Conservation (phyloP, 2,888 invertebrate genomes). For the Sycophila texana region DNA sequence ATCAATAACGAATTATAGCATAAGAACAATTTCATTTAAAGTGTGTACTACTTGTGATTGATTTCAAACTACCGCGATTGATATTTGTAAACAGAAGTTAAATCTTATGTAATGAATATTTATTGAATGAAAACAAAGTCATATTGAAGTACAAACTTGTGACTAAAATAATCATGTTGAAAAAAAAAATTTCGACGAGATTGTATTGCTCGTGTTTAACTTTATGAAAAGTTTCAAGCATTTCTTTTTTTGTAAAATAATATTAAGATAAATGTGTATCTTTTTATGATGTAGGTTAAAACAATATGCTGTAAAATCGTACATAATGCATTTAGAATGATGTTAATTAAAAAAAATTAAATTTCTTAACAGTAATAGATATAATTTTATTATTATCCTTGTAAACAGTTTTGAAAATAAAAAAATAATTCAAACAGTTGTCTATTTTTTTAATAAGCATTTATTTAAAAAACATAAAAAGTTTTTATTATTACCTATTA, state of each 20-base stretch:
- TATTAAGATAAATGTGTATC: conserved; percentile 50
- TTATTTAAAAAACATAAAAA: conserved; percentile 41
- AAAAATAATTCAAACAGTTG: background rate
- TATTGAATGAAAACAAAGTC: conserved; percentile 43
- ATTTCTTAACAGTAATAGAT: conserved; percentile 39
- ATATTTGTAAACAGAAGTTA: conserved; percentile 24
- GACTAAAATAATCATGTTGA: conserved; percentile 43
- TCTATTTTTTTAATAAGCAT: background rate
- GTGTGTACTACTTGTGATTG: conserved; percentile 27
- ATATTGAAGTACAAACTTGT: conserved; percentile 51
- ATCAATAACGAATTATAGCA: conserved; percentile 22
- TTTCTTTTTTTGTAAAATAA: conserved; percentile 51
- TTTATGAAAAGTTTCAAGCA: conserved; percentile 29
- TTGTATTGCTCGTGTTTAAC: conserved; percentile 22
- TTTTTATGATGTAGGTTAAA: conserved; percentile 45
- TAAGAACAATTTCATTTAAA: conserved; percentile 23
- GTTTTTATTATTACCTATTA: conserved; percentile 30
- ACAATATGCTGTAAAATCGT: conserved; percentile 45
- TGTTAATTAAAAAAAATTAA: conserved; percentile 46
- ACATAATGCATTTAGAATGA: conserved; percentile 46
- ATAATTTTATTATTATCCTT: conserved; percentile 13
- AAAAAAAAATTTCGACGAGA: conserved; percentile 35
- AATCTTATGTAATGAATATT: conserved; percentile 39
- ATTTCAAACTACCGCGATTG: conserved; percentile 29
- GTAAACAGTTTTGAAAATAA: conserved; percentile 6